Evolutionary conservation across 2,797 vertebrate species (phyloP), one percentile per base, ranked within the genome.

Genomic region (Parambassis ranga): DNA sequence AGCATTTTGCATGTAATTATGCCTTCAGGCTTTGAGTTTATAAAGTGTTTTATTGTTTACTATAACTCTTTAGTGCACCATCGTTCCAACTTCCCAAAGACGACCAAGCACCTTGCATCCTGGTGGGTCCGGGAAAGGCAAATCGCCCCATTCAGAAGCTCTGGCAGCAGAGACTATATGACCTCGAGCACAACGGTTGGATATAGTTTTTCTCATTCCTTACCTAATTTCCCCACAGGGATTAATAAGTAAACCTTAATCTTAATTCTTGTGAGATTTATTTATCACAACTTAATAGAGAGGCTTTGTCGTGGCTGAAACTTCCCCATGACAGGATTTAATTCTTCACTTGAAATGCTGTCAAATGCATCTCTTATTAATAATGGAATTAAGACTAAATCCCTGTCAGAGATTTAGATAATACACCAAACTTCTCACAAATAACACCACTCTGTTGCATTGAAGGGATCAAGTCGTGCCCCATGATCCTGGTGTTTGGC

Each of bases 71-170:
- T 74, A 99, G 97, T 0, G 98, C 98, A 0, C 94, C 94, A 0
- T 92, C 93, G 10, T 99, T 99, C 93, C 95, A 92, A 38, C 93
- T 99, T 88, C 97, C 97, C 65, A 94, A 92, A 86, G 94, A 97
- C 44, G 94, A 92, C 51, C 94, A 93, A 75, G 94, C 94, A 10
- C 98, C 98, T 23, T 98, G 95, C 76, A 95, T 99, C 85, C 93
- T 99, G 77, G 90, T 99, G 2, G 98, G 96, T 10, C 98, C 98
- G 0, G 98, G 98, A 65, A 98, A 0, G 98, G 98, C 36, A n/a
- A n/a, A 98, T 99, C 0, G 98, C 98, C 16, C 98, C 98, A 0
- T 99, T 99, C 92, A 94, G 97, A 65, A 98, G 97, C 85, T 99
- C 90, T 99, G 98, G 98, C 95, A 99, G 59, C 95, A 99, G 76